These are phyloP conservation scores for Scytalopus superciliaris DNA, from an alignment of 2,113 vertebrate species.

Conservation along the genomic window DNA sequence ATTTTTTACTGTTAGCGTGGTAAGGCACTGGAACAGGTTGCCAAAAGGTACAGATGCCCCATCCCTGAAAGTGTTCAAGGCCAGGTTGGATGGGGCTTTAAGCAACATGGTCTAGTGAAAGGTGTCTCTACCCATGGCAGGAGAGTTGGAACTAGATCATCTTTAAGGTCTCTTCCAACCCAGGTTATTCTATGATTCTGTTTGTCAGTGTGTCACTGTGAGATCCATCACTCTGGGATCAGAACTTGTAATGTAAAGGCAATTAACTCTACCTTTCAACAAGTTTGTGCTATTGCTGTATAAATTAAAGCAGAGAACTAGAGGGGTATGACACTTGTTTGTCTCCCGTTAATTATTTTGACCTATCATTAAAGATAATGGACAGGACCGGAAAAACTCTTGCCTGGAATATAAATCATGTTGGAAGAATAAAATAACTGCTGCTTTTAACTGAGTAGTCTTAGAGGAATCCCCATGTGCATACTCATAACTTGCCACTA, in stretches of 20 bases:
- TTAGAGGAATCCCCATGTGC: not conserved
- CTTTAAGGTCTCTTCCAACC: not conserved
- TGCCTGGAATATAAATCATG: not conserved
- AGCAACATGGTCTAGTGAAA: not conserved
- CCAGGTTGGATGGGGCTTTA: not conserved
- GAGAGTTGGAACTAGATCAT: not conserved
- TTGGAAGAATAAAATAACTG: not conserved
- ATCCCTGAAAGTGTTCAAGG: not conserved
- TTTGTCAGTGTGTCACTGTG: not conserved
- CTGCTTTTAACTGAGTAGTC: not conserved
- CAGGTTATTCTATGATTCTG: not conserved
- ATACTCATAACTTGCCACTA: conserved; percentile 1
- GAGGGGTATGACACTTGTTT: not conserved
- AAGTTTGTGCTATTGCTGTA: not conserved
- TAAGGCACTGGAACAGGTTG: not conserved
- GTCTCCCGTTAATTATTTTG: not conserved
- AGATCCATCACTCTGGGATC: not conserved
- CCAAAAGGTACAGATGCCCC: not conserved
- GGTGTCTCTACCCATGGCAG: too few relatives aligned
- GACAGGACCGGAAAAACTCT: not conserved
- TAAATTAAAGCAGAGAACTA: not conserved
- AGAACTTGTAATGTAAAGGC: not conserved
- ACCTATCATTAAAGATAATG: not conserved
- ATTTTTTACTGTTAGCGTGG: not conserved
- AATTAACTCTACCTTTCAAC: not conserved